These are phyloP conservation scores for Heterodera schachtii DNA, from an alignment of 1,140 invertebrate genomes.

Conservation along the genomic window DNA sequence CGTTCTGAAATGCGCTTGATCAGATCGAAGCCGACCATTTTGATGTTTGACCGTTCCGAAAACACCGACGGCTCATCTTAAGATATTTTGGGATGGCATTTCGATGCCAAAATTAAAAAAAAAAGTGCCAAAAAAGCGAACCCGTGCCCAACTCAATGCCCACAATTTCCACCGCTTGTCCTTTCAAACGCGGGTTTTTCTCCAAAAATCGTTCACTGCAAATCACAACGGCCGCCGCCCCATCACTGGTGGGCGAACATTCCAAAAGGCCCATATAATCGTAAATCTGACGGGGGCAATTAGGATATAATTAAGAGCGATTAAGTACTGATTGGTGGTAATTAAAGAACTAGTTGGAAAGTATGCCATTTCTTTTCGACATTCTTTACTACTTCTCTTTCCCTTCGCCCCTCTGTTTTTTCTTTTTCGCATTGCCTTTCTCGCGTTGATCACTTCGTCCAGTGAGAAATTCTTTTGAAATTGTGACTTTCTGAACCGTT, in stretches of 20 bases:
- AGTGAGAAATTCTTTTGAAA: conserved; percentile 85
- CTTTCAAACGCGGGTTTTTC: conserved; percentile 77
- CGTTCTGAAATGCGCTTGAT: conserved; percentile 80
- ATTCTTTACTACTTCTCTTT: no score
- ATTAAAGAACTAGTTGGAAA: not conserved
- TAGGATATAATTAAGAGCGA: no score
- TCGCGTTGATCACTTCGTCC: conserved; percentile 74
- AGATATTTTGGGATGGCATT: not conserved
- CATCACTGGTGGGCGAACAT: conserved; percentile 85
- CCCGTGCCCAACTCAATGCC: conserved; percentile 69
- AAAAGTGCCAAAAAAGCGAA: not conserved
- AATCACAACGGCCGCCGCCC: conserved; percentile 85
- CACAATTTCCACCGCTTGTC: conserved; percentile 74
- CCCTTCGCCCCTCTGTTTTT: no score
- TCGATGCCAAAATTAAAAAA: not conserved
- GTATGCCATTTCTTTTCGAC: not conserved
- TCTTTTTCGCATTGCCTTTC: conserved; percentile 56
- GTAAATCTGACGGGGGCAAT: conserved; percentile 24
- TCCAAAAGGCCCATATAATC: conserved; percentile 32
- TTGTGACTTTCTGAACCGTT: conserved; percentile 77
- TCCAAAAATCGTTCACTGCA: conserved; percentile 86
- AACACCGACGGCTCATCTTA: conserved; percentile 82
- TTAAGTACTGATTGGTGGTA: not conserved
- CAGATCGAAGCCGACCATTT: conserved; percentile 95
- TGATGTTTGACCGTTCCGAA: conserved; percentile 81